Evolutionary conservation across 2,113 vertebrate species (phyloP), one percentile per base, ranked within the genome.

Genomic region (Bos taurus): DNA sequence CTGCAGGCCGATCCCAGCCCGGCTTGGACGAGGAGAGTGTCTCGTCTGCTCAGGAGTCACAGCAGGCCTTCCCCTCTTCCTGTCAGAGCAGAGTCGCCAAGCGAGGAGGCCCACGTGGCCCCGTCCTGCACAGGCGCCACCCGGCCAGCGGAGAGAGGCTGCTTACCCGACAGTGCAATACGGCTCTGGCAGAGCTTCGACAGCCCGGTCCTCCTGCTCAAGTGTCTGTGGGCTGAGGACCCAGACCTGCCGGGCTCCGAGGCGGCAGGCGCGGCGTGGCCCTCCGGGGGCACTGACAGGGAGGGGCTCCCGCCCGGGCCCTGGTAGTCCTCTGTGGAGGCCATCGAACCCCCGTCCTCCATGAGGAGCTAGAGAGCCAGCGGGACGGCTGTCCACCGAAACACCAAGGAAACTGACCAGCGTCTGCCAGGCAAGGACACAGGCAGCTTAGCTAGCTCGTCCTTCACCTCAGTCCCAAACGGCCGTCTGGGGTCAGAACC

Each of bases 151-250:
- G 3, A 15, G 43, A 17, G 50, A n/a, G 13, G 50, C 21, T n/a
- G 23, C 87, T 98, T 95, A 99, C 99, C 99, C 12, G 98, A 97
- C 30, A 99, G 94, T 0, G 98, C 97, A 33, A 96, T 88, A 83
- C 97, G 92, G 88, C 98, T 98, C 94, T 78, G 98, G 90, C 99
- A 99, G 78, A 98, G 99, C 1, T 97, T 98, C 30, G 99, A 96
- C 9, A 99, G 98, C 12, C 97, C 98, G 7, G 83, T 98, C 90
- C 95, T 99, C 71, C 98, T 98, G 97, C 98, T 97, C 23, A 21
- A 23, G 6, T 97, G 97, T 86, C 93, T 99, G 30, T 33, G 97
- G 17, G 97, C 97, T 46, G 95, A 97, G 7, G 99, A 98, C 52
- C 98, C 98, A 23, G 99, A 99, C 84, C 97, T 98, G 59, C 98